Base-by-base conservation (phyloP, 2,797 vertebrate genomes). In the Crypturellus tataupa region DNA sequence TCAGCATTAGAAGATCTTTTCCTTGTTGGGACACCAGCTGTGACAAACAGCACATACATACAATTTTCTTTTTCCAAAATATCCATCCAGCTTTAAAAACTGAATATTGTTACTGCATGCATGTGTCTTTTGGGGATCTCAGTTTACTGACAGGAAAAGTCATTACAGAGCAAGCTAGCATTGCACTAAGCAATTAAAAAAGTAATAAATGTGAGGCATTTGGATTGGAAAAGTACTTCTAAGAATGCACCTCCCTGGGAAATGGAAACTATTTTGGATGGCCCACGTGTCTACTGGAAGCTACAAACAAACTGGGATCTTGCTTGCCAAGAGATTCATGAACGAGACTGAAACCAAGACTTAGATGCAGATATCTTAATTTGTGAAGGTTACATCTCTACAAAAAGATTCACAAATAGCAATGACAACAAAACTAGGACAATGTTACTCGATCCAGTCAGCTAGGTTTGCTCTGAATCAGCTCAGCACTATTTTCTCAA, bases 121-220 rank as follows among this genome's bases (percentile, higher is more conserved):
- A 60, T 4, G 33, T 46, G 67, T 71, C 80, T 71, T 80, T 33
- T 35, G 92, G 65, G 90, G 82, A 62, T 87, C 88, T 95, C 84
- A 10, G 47, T 82, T 95, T 94, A 89, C 84, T 82, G 78, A 69
- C 85, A 94, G 94, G 87, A 93, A 95, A 93, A 94, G 49, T 70
- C 80, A 94, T 86, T 95, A 79, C 88, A 94, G 49, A 87, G 91
- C 87, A 95, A 95, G 86, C 86, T 93, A 90, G 49, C 55, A 94
- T 87, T 56, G 64, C 53, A 80, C 59, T 31, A 93, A 87, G 79
- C 79, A 92, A 93, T 90, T 96, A 94, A 85, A 93, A 42, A 90
- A 95, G 59, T 65, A 87, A 85, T 93, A 95, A 91, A 90, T 95
- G 84, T 23, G 42, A 78, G 76, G 77, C 89, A 93, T 90, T 93